Evolutionary conservation across 2,888 invertebrate species (phyloP), one percentile per base, ranked within the genome.

Genomic region (Lochmaea crataegi): DNA sequence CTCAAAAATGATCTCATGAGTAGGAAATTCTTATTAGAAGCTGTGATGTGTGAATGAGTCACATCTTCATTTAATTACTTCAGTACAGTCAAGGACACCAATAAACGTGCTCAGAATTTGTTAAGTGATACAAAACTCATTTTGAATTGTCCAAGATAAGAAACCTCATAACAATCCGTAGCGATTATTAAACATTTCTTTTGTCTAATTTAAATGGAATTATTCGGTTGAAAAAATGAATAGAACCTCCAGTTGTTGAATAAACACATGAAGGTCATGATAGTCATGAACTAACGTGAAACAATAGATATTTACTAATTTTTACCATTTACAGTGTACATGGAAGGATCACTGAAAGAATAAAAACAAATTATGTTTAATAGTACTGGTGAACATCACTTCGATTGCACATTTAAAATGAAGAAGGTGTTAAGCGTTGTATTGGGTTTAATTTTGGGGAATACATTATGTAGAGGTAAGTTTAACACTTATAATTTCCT

Each of bases 241-340:
- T 53, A 16, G 18, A 53, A 7, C 51, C n/a, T 53, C 6, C 9
- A 16, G 16, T 53, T 16, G 9, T 53, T 53, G 16, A 2, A 16
- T 53, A 61, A 61, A 42, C 38, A 38, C 26, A 38, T 38, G 61
- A 61, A 61, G 61, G 61, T 61, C 61, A 41, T 12, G 16, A 38
- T 61, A 61, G 61, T 61, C 61, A 61, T 61, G 61, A 61, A 61
- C 11, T 61, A 18, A 61, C 16, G 16, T 41, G 11, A 61, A 61
- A 61, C 61, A 61, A 61, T 42, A 41, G 38, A 38, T 41, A 61
- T 61, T 41, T 42, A 41, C 38, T n/a, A 41, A 61, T 11, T 61
- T 16, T 41, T 61, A 16, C 51, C 51, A 16, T 53, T 53, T 16
- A 53, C n/a, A 18, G 3, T 18, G 51, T 16, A 16, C 51, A 5